Evolutionary conservation across 2,113 vertebrate species (phyloP).

Genomic region (Recurvirostra avosetta): DNA sequence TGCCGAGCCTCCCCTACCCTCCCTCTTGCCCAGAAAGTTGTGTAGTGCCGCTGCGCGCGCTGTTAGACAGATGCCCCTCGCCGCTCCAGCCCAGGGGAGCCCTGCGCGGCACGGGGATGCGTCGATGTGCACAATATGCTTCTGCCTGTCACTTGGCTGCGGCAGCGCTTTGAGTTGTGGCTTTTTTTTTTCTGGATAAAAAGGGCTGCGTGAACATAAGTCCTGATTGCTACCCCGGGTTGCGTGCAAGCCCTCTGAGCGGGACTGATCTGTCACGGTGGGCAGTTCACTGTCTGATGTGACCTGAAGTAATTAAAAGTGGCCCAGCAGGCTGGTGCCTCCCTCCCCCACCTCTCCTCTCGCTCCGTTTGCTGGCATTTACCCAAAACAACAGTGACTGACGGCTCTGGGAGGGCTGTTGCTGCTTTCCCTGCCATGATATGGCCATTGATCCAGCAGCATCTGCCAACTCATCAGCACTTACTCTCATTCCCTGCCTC

Average conservation of each 20-base stretch:
- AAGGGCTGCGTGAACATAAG: background rate
- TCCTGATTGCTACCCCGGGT: background rate
- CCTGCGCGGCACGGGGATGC: fast-evolving
- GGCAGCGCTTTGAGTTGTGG: background rate
- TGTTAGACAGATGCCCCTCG: background rate
- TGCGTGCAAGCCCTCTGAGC: background rate
- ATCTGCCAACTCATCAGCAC: background rate
- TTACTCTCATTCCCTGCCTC: background rate
- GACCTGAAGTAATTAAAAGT: slow-evolving; percentile 16
- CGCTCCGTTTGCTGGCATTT: background rate
- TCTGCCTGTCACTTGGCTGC: background rate
- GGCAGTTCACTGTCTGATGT: slow-evolving; percentile 5
- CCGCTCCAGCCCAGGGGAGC: background rate
- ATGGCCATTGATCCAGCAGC: background rate
- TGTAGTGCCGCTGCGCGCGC: background rate
- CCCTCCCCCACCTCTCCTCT: background rate
- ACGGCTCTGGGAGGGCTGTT: background rate
- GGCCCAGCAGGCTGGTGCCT: background rate
- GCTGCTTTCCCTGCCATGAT: background rate
- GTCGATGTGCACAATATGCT: background rate
- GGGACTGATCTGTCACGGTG: background rate
- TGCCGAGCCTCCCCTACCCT: background rate
- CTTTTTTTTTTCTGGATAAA: background rate
- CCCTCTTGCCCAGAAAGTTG: background rate
- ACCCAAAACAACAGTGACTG: slow-evolving; percentile 4